These are phyloP conservation scores for Eriosoma lanigerum DNA, from an alignment of 1,140 invertebrate genomes.

Conservation along the genomic window DNA sequence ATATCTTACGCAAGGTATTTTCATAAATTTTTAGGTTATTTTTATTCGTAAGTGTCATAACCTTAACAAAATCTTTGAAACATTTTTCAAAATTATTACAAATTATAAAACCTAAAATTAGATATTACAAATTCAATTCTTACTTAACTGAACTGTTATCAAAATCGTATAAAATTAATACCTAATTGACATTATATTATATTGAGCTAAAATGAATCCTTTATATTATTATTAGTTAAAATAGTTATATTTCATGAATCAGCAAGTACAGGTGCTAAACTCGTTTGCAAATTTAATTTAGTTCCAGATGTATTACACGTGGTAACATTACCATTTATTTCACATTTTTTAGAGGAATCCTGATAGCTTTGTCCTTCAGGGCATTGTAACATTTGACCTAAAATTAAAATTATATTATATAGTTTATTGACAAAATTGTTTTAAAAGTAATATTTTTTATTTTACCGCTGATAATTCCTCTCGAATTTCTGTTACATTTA, in stretches of 20 bases:
- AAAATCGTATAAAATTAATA: neutral
- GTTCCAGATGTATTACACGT: conserved; percentile 58
- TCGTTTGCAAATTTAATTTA: conserved; percentile 49
- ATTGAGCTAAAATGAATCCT: conserved; percentile 28
- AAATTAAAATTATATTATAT: conserved; percentile 23
- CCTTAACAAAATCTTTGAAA: conserved; percentile 27
- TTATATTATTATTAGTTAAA: neutral
- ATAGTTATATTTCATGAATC: conserved; percentile 24
- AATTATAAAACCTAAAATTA: conserved; percentile 22
- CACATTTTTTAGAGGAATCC: conserved; percentile 74
- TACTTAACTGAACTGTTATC: neutral
- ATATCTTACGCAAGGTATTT: neutral
- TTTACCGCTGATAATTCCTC: conserved; percentile 63
- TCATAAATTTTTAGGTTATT: neutral
- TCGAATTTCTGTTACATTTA: conserved; percentile 66
- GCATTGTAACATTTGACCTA: conserved; percentile 72
- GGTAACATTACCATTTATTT: conserved; percentile 64
- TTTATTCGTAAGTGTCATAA: neutral
- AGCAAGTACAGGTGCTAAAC: conserved; percentile 52
- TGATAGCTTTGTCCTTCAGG: conserved; percentile 75
- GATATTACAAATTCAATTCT: conserved; percentile 18
- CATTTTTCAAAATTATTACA: conserved; percentile 33
- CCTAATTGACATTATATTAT: neutral
- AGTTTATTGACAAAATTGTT: neutral
- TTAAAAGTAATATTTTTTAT: neutral